Evolutionary conservation across 23 tunicate genomes (phyloP).

Genomic region (Aplidium turbinatum): DNA sequence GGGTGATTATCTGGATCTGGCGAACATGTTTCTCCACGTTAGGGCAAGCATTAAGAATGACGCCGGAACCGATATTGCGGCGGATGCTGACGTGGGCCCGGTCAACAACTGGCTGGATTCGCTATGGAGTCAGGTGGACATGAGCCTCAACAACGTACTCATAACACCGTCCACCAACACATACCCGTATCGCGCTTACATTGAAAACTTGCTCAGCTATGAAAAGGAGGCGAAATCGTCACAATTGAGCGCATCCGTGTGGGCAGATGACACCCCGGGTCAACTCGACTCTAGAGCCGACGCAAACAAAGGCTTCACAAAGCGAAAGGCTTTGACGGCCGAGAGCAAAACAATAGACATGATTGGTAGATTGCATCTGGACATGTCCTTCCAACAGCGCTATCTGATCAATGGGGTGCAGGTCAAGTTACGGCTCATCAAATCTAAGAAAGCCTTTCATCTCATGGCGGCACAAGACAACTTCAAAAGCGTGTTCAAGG

Average conservation of each 20-base stretch:
- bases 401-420: constrained; percentile 37
- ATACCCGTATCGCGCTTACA: constrained; percentile 30
- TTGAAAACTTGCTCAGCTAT: constrained; percentile 36
- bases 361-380: constrained; percentile 29
- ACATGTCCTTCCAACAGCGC: constrained; percentile 24
- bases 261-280: constrained; percentile 11
- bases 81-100: background rate
- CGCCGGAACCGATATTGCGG: constrained; percentile 1
- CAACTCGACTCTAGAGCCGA: background rate
- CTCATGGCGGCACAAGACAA: background rate
- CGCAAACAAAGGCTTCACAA: background rate
- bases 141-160: background rate
- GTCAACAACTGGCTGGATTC: constrained; percentile 13
- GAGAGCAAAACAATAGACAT: constrained; percentile 13
- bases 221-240: constrained; percentile 11
- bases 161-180: constrained; percentile 17
- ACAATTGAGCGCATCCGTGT: constrained; percentile 7
- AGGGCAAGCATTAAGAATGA: background rate
- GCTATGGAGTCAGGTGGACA: constrained; percentile 20
- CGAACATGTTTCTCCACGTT: background rate
- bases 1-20: constrained; percentile 16
- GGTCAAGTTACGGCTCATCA: background rate
- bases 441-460: constrained; percentile 11
- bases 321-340: constrained; percentile 30
- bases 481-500: background rate